Percentiles rank a stretch among this genome's conserved stretches.
Evolutionary conservation across 2,113 vertebrate genomes (phyloP).

Genomic region (Rhea americana): DNA sequence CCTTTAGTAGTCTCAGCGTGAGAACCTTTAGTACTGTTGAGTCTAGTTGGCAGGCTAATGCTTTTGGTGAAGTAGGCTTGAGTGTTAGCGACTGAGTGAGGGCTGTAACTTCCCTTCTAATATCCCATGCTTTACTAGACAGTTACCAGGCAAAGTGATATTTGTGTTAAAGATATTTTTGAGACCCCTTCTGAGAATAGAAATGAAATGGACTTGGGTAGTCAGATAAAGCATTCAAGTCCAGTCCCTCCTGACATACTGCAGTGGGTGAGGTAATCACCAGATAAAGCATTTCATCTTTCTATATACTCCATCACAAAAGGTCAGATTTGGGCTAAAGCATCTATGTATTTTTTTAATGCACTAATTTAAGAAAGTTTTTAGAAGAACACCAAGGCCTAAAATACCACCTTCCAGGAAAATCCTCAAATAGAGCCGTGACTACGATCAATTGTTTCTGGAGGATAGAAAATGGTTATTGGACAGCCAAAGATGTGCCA

Average conservation of each 20-base stretch:
- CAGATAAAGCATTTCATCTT: not conserved
- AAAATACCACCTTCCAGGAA: not conserved
- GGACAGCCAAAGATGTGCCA: not conserved
- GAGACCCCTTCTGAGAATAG: not conserved
- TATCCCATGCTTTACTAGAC: not conserved
- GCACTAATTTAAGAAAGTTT: not conserved
- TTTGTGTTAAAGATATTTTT: not conserved
- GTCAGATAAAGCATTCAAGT: accelerated
- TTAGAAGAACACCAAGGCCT: not conserved
- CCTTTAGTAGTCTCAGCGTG: no score
- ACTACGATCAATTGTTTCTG: not conserved
- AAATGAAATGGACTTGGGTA: not conserved
- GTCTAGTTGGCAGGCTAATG: not conserved
- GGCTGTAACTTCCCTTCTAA: not conserved
- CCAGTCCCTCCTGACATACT: not conserved
- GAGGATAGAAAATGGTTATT: not conserved
- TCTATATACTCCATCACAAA: not conserved
- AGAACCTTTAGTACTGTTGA: not conserved
- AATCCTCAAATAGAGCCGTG: not conserved
- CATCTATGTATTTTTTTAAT: not conserved
- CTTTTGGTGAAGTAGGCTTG: not conserved
- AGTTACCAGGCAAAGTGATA: not conserved
- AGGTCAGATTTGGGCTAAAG: not conserved
- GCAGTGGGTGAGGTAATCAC: not conserved
- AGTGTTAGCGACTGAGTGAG: not conserved